These are phyloP conservation scores for Heptranchias perlo DNA, from an alignment of 2,113 vertebrate genomes.

Conservation along the genomic window DNA sequence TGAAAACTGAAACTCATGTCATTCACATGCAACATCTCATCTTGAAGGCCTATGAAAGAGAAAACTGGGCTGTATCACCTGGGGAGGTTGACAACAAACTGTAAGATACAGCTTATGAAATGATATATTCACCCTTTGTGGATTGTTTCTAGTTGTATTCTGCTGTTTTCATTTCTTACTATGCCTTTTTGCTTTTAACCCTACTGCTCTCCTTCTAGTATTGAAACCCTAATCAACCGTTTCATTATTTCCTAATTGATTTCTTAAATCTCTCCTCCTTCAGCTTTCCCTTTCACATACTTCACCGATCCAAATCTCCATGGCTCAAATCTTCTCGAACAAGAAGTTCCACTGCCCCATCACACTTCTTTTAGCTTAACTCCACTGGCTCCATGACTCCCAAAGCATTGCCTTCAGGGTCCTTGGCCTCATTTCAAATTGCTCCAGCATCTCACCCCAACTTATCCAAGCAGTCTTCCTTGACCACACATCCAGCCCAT, in stretches of 20 bases:
- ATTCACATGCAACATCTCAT: not conserved
- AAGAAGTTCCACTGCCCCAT: not conserved
- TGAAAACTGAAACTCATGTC: not conserved
- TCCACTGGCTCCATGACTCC: not conserved
- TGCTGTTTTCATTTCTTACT: not conserved
- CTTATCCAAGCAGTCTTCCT: not conserved
- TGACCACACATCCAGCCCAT: not conserved
- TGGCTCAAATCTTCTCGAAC: not conserved
- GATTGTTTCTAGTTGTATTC: not conserved
- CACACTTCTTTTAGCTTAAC: not conserved
- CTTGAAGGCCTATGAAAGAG: not conserved
- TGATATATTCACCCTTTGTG: not conserved
- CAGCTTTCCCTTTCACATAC: too few relatives aligned
- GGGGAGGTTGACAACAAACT: not conserved
- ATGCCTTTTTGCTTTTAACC: not conserved
- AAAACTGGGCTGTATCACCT: not conserved
- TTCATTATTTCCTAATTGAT: too few relatives aligned
- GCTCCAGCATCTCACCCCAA: not conserved
- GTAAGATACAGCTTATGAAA: not conserved
- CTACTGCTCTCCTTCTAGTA: not conserved
- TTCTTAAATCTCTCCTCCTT: too few relatives aligned
- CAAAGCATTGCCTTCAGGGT: not conserved
- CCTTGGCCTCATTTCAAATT: not conserved
- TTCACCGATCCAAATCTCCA: too few relatives aligned
- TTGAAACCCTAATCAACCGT: not conserved